phyloP scores from a whole-genome alignment of 2,888 invertebrate species.

The Andrena haemorrhoa region DNA sequence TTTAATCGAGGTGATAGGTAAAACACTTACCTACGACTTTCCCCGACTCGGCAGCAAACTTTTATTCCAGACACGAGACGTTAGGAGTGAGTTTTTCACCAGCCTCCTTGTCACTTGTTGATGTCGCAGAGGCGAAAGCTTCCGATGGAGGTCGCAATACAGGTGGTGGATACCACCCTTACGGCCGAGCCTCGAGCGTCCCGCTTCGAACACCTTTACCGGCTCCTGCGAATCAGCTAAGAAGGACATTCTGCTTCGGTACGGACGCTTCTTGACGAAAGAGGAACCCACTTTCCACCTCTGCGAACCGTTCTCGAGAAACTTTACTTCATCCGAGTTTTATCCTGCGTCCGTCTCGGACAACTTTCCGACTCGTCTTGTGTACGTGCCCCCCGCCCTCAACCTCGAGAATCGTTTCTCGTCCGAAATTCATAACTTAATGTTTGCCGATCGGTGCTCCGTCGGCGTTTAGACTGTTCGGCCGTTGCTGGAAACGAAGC shows the following conservation, averaged over 20 bases:
- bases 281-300: conserved; percentile 60
- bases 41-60: conserved; percentile 47
- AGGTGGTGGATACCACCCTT: conserved; percentile 25
- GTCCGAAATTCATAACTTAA: conserved; percentile 12
- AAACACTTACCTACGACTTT: conserved; percentile 46
- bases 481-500: background rate
- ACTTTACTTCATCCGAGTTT: conserved; percentile 48
- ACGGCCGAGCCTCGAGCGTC: conserved; percentile 41
- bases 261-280: conserved; percentile 23
- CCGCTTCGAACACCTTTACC: conserved; percentile 27
- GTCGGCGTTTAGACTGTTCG: background rate
- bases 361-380: conserved; percentile 50
- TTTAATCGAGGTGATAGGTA: background rate
- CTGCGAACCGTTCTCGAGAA: conserved; percentile 50
- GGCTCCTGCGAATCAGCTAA: conserved; percentile 41
- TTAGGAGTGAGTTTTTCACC: conserved; percentile 52
- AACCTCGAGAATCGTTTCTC: background rate
- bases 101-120: conserved; percentile 68
- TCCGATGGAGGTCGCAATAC: conserved; percentile 24
- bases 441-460: background rate
- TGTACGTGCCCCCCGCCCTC: conserved; percentile 22
- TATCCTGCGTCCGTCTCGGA: conserved; percentile 31
- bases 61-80: conserved; percentile 53
- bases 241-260: conserved; percentile 47
- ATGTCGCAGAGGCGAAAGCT: conserved; percentile 46